Base-by-base conservation (phyloP, 2,113 vertebrate species). In the Anoplopoma fimbria region DNA sequence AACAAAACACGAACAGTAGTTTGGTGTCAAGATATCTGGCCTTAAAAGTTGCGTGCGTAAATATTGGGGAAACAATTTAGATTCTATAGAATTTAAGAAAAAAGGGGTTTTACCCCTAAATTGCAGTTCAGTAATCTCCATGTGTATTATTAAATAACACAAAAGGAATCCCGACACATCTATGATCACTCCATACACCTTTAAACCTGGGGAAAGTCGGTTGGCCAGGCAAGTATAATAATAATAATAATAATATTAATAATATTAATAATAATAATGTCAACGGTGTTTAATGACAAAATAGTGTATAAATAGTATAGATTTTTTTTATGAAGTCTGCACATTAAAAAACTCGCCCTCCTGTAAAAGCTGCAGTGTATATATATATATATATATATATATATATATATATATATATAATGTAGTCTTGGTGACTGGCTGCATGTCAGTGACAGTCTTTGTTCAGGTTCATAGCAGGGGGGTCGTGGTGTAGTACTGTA, bases 401-500 rank as follows among this genome's bases (percentile, higher is more conserved):
- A n/a, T n/a, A n/a, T n/a, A n/a, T n/a, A n/a, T n/a, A n/a, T n/a
- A n/a, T n/a, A n/a, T n/a, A n/a, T n/a, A n/a, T n/a, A n/a, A n/a
- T 84, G 77, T 27, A 45, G 33, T 87, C 36, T 70, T 42, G 27
- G 47, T 33, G 53, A 12, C 51, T 27, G 51, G 23, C 62, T 61
- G 47, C 67, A 27, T 23, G 77, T 55, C 82, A 75, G 51, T 68
- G 61, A 45, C 55, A 88, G 91, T 92, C 87, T 90, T 83, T 84
- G 84, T 85, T 88, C 74, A 73, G 67, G 92, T 92, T 96, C 96
- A 99, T 92, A 99, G 97, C 93, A 99, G 95, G 29, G 98, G 97
- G 93, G 97, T 99, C 83, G 97, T 96, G 14, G 97, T 97, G 91
- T 99, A 99, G 94, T 98, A 99, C 87, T 99, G 98, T 96, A 99